These are phyloP conservation scores for Nasua narica DNA, from an alignment of 2,797 vertebrate species.

Conservation along the genomic window DNA sequence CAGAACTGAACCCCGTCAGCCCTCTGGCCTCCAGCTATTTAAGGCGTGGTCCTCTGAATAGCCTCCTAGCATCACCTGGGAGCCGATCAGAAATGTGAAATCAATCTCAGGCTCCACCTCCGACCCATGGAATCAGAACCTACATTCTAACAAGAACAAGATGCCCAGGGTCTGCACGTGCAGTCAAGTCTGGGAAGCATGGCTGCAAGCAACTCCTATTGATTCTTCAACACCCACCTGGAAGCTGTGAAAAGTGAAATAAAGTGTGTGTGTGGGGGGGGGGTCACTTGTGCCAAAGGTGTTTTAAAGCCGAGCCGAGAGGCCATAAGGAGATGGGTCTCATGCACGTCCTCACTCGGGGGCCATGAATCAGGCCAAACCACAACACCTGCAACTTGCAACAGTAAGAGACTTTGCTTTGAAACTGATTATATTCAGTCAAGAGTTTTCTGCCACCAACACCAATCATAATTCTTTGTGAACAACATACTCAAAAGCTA, in stretches of 20 bases:
- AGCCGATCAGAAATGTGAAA: not conserved
- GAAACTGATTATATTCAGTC: not conserved
- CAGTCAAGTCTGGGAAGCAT: not conserved
- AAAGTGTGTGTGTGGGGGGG: too few relatives aligned
- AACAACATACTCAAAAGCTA: not conserved
- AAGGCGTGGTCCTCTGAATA: not conserved
- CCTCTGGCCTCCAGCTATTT: not conserved
- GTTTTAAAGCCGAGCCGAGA: not conserved
- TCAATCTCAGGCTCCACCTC: not conserved
- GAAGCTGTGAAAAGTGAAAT: not conserved
- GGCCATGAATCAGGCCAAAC: not conserved
- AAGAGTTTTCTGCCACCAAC: not conserved
- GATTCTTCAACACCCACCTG: not conserved
- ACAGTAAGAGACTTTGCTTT: not conserved
- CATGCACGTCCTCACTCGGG: not conserved
- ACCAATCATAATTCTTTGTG: not conserved
- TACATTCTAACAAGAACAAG: not conserved
- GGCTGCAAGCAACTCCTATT: too few relatives aligned
- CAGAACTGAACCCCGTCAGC: fast-evolving
- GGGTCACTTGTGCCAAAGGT: not conserved
- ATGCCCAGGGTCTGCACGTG: not conserved
- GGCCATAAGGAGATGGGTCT: not conserved
- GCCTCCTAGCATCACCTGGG: not conserved
- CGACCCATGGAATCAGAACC: not conserved
- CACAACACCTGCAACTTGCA: not conserved